Conservation (phyloP, 2,888 invertebrate genomes). For the Lepidocyrtinus sp. region DNA sequence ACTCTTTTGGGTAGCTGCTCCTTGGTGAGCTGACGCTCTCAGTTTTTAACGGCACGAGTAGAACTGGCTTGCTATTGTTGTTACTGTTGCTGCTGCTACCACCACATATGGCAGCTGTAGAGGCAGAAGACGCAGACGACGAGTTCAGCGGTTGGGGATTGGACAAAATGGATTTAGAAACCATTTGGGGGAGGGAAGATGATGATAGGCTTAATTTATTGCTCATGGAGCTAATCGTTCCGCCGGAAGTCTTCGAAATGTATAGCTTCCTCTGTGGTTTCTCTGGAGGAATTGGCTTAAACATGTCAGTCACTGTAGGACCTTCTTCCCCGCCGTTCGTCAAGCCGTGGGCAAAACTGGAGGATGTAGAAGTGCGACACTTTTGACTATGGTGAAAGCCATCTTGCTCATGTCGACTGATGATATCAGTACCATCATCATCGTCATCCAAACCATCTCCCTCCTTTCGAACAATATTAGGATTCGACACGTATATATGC, state of each 20-base stretch:
- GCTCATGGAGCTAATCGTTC: slow-evolving; percentile 58
- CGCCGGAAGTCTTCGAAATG: slow-evolving; percentile 31
- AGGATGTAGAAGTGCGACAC: background rate
- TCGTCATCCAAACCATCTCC: slow-evolving; percentile 46
- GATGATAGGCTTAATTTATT: slow-evolving; percentile 54
- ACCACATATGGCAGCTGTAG: slow-evolving; percentile 31
- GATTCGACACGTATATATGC: slow-evolving; percentile 63
- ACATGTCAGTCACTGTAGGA: slow-evolving; percentile 21
- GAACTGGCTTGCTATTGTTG: slow-evolving; percentile 61
- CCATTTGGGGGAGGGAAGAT: slow-evolving; percentile 57
- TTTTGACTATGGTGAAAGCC: slow-evolving; percentile 41
- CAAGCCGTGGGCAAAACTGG: background rate
- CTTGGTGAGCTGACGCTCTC: slow-evolving; percentile 67
- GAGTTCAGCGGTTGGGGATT: slow-evolving; percentile 39
- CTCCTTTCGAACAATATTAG: slow-evolving; percentile 60
- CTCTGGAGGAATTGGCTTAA: slow-evolving; percentile 51
- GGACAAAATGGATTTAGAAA: slow-evolving; percentile 54
- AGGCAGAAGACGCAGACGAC: slow-evolving; percentile 29
- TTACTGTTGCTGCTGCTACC: slow-evolving; percentile 22
- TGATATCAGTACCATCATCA: slow-evolving; percentile 25
- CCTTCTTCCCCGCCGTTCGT: slow-evolving; percentile 28
- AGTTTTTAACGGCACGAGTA: slow-evolving; percentile 68
- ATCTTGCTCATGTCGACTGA: slow-evolving; percentile 38
- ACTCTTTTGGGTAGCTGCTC: slow-evolving; percentile 69
- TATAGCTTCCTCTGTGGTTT: slow-evolving; percentile 49